A percentile compares a stretch with the other conserved stretches of the same genome.
Conservation (phyloP, 2,113 vertebrate species). For the Antechinus stuartii region DNA sequence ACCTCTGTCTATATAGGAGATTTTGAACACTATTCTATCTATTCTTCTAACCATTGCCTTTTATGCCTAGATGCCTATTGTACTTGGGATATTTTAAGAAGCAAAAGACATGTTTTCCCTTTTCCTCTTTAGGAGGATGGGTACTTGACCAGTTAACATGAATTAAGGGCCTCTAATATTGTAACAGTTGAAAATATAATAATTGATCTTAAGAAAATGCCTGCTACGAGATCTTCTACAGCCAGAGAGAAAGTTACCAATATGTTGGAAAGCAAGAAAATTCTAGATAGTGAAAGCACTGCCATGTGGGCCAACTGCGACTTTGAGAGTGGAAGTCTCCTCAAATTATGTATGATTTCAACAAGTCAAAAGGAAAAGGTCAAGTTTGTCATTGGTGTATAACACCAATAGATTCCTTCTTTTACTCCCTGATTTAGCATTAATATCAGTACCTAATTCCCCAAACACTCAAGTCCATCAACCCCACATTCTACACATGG, state of each 20-base stretch:
- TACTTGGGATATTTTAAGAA: background rate
- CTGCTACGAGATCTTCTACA: too few species aligned
- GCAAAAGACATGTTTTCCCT: background rate
- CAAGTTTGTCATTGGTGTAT: background rate
- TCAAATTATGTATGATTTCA: background rate
- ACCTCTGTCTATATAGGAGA: conserved; percentile 71
- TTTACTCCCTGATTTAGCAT: background rate
- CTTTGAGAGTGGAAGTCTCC: background rate
- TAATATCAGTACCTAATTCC: background rate
- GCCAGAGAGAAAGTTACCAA: too few species aligned
- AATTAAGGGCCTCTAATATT: background rate
- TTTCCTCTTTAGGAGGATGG: background rate
- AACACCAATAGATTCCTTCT: background rate
- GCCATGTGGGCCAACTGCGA: background rate
- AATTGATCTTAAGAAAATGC: background rate
- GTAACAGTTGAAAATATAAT: background rate
- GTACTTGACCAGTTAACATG: background rate
- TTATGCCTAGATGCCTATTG: conserved; percentile 61
- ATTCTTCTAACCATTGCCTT: conserved; percentile 74
- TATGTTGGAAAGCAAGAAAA: background rate
- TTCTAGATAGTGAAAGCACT: background rate
- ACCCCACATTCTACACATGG: background rate
- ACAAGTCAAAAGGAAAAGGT: background rate
- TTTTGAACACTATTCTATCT: conserved; percentile 73
- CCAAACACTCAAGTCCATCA: background rate